A percentile compares a stretch with the other conserved stretches of the same genome.
phyloP scores from a whole-genome alignment of 2,888 invertebrate genomes.

The Brassicogethes aeneus region DNA sequence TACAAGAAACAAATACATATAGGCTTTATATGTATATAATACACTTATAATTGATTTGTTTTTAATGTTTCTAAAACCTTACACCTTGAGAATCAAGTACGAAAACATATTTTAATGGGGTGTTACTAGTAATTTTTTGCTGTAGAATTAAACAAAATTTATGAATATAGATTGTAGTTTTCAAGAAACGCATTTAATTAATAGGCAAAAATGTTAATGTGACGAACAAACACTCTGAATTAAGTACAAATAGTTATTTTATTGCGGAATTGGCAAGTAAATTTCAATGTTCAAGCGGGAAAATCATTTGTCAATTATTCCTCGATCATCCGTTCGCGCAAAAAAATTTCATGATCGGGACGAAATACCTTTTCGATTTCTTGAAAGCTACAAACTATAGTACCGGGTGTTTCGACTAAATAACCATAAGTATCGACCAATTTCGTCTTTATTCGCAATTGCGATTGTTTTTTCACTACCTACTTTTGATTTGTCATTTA shows the following conservation, averaged over 20 bases:
- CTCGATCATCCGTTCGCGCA: background rate
- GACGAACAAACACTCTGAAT: background rate
- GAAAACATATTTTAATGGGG: background rate
- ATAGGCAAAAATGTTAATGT: background rate
- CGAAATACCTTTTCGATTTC: background rate
- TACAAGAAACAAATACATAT: background rate
- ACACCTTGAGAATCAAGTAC: background rate
- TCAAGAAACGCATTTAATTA: background rate
- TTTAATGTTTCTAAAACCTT: background rate
- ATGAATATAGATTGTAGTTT: background rate
- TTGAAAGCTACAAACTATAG: background rate
- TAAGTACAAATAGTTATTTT: background rate
- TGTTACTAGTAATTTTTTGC: background rate
- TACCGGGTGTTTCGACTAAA: background rate
- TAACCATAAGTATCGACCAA: too few relatives aligned
- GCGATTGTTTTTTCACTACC: background rate
- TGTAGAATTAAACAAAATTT: background rate
- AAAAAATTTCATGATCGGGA: background rate
- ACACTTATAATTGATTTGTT: background rate
- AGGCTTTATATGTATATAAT: background rate
- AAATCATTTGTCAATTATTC: background rate
- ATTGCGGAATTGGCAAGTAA: background rate
- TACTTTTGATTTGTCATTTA: background rate
- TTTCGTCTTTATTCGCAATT: background rate
- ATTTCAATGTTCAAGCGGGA: background rate